Evolutionary conservation across 2,888 invertebrate genomes (phyloP).

Genomic region (Xestia xanthographa): DNA sequence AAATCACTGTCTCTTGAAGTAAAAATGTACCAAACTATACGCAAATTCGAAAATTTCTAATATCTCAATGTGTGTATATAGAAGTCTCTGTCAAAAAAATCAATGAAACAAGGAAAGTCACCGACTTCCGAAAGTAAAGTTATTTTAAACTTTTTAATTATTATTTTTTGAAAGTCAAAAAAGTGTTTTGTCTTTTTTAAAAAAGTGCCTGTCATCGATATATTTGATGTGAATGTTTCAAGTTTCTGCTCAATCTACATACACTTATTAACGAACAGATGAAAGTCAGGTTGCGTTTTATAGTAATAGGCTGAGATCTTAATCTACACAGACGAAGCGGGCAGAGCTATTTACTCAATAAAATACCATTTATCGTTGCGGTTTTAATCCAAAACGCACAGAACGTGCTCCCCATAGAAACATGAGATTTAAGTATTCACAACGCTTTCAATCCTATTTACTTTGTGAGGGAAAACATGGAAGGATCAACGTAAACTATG

Average conservation of each 20-base stretch:
- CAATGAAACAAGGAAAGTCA: no score
- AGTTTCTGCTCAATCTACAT: neutral
- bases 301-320: neutral
- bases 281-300: neutral
- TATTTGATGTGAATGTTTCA: neutral
- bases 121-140: no score
- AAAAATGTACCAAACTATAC: no score
- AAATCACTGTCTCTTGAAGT: no score
- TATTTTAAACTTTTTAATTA: no score
- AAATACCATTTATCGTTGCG: neutral
- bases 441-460: constrained; percentile 34
- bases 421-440: constrained; percentile 37
- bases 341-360: neutral
- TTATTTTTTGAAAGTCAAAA: no score
- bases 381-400: constrained; percentile 37
- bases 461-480: neutral
- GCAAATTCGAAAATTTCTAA: no score
- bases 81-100: no score
- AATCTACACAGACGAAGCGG: no score
- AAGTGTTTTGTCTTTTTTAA: neutral
- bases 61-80: no score
- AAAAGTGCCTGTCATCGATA: no score
- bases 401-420: constrained; percentile 25
- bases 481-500: constrained; percentile 18
- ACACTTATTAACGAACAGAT: neutral